phyloP scores from a whole-genome alignment of 1,140 invertebrate species.

The Drosophila funebris region DNA sequence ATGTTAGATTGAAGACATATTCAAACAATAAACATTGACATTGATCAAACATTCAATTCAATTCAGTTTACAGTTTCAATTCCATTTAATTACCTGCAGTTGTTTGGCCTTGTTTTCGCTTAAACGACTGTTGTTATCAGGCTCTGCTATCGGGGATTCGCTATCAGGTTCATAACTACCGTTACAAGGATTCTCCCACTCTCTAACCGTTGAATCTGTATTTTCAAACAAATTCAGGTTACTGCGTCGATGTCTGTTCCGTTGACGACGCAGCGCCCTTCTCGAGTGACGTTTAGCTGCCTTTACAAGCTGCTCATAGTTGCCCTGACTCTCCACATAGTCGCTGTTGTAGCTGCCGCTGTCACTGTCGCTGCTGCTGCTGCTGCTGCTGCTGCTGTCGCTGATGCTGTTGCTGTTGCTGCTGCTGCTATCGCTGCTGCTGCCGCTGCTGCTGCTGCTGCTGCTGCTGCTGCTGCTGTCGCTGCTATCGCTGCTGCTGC shows the following conservation, averaged over 20 bases:
- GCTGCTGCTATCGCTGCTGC: constrained; percentile 1
- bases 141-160: not conserved
- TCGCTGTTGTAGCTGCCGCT: not conserved
- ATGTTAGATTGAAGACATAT: not conserved
- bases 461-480: constrained; percentile 41
- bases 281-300: constrained; percentile 44
- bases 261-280: constrained; percentile 48
- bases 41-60: no score
- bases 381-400: constrained; percentile 27
- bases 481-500: constrained; percentile 24
- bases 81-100: no score
- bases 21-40: not conserved
- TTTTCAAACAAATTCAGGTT: constrained; percentile 52
- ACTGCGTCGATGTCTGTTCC: constrained; percentile 58
- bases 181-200: constrained; percentile 73
- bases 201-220: not conserved
- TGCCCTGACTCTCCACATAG: constrained; percentile 38
- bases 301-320: constrained; percentile 57
- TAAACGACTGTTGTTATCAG: constrained; percentile 21
- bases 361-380: not conserved
- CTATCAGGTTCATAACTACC: constrained; percentile 40
- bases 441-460: constrained; percentile 40
- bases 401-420: constrained; percentile 42
- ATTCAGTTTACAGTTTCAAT: not conserved
- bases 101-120: no score